phyloP scores from a whole-genome alignment of 2,113 vertebrate species.

The Coracopsis vasa region DNA sequence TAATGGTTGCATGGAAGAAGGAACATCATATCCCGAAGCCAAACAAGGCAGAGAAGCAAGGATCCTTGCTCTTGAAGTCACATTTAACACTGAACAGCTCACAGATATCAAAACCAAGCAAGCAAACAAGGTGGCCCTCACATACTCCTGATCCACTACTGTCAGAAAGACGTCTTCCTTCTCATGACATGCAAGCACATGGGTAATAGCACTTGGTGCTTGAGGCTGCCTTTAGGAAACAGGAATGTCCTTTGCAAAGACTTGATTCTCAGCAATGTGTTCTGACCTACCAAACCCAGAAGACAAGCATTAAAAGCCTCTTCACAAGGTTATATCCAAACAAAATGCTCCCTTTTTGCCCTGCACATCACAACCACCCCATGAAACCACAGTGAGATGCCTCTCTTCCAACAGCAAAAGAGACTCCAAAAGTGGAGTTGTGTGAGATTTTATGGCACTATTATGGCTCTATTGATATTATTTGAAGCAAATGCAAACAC shows the following conservation, averaged over 20 bases:
- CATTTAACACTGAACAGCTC: neutral
- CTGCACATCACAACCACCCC: neutral
- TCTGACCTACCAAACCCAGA: neutral
- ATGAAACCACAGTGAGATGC: neutral
- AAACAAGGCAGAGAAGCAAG: neutral
- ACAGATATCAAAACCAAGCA: neutral
- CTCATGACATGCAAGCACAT: neutral
- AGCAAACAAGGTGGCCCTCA: neutral
- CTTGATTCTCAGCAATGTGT: neutral
- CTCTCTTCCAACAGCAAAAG: neutral
- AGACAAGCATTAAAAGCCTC: neutral
- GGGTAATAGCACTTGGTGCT: neutral
- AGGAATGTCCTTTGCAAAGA: neutral
- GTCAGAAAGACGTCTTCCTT: neutral
- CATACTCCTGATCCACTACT: neutral
- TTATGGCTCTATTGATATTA: neutral
- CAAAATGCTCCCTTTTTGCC: neutral
- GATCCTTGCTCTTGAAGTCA: neutral
- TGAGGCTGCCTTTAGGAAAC: neutral
- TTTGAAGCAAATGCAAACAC: conserved; percentile 27
- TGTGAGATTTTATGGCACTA: neutral
- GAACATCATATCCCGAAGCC: neutral
- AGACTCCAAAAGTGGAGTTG: neutral
- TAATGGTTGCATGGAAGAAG: neutral
- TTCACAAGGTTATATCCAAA: neutral